Evolutionary conservation across 2,888 invertebrate species (phyloP), one percentile per base, ranked within the genome.

Genomic region (Drosophila melanocephala): DNA sequence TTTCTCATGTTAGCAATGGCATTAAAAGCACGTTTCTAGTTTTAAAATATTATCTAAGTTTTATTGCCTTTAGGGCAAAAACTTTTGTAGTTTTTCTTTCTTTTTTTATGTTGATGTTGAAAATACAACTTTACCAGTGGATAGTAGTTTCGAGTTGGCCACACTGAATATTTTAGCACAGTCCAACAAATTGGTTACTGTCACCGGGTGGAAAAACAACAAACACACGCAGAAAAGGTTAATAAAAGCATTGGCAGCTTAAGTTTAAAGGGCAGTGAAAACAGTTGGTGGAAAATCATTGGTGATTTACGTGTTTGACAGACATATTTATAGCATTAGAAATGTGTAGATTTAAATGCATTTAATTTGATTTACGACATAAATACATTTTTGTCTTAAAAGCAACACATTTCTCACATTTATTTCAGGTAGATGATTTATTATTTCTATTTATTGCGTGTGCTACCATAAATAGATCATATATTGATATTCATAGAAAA

Each of bases 171-270:
- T 58, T 50, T 74, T 59, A 30, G 14, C 50, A 74, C 35, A 65
- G 37, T 26, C 51, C 50, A 47, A 81, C 75, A 77, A 77, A 64
- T 47, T 73, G 67, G 72, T 75, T 82, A 84, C 73, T 88, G 81
- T 86, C 73, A 75, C 71, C 75, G 69, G 69, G 64, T 71, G 64
- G 50, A 37, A 44, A 39, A 7, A 19, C 26, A 32, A 19, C 30
- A 33, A 55, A 65, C 16, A 26, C 2, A 16, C 1, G 5, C 32
- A 22, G 1, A 37, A n/a, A 52, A 52, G 22, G 9, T 14, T 12
- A 7, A 16, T 16, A 26, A 26, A 47, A n/a, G 26, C 5, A 6
- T 5, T 33, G 0, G 16, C 47, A 26, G 9, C 16, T 26, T 6
- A 0, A 12, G 5, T 3, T 14, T 7, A 5, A 9, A 26, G 5